Conservation (phyloP, 2,797 vertebrate genomes). For the Xiphorhynchus erythropygius region DNA sequence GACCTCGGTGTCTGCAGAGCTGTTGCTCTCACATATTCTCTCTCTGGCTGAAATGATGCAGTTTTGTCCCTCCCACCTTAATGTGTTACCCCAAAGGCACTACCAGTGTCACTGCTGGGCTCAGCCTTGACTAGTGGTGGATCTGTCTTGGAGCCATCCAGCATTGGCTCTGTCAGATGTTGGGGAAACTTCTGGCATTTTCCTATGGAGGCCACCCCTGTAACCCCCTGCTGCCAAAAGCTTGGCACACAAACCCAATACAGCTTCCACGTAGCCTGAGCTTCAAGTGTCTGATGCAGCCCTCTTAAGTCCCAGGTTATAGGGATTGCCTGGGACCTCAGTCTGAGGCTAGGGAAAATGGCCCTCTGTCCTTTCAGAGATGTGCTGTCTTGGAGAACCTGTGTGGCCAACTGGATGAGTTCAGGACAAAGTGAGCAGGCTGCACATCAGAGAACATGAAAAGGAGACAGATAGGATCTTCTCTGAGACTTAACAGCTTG, state of each 20-base stretch:
- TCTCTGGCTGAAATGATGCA: neutral
- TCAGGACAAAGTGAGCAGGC: neutral
- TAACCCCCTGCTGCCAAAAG: neutral
- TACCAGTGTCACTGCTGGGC: neutral
- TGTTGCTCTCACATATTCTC: neutral
- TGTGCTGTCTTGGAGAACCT: neutral
- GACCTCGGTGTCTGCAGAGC: neutral
- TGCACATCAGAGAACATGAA: neutral
- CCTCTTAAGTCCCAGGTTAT: neutral
- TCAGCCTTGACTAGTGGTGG: neutral
- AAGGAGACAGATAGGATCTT: neutral
- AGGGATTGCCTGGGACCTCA: neutral
- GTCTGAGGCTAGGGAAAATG: neutral
- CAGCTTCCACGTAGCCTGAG: neutral
- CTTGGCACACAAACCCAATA: neutral
- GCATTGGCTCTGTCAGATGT: neutral
- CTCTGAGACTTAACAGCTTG: neutral
- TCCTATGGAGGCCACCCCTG: neutral
- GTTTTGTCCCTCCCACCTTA: neutral
- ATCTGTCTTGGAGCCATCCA: neutral
- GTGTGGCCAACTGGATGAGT: neutral
- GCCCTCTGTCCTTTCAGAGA: neutral
- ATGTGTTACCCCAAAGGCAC: neutral
- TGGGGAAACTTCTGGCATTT: neutral
- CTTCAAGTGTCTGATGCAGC: neutral